Conservation (phyloP, 2,797 vertebrate species). For the Phoebastria nigripes region DNA sequence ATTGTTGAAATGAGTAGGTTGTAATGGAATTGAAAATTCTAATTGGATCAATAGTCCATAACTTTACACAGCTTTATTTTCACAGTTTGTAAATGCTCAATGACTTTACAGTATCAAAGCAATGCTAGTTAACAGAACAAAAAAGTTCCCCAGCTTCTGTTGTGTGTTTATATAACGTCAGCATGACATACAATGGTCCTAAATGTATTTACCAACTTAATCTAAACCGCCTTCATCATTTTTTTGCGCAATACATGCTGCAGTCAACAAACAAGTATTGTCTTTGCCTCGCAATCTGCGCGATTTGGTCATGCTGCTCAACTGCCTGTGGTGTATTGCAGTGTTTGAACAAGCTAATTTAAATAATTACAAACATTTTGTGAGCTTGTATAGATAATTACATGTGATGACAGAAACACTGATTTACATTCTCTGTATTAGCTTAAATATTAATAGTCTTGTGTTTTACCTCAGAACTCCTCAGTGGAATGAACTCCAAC, state of each 20-base stretch:
- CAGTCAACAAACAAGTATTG: conserved; percentile 17
- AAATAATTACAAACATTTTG: conserved; percentile 71
- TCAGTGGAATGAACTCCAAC: conserved; percentile 97
- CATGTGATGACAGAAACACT: conserved; percentile 70
- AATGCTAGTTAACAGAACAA: conserved; percentile 1
- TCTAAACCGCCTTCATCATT: conserved; percentile 12
- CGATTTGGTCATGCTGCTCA: conserved; percentile 21
- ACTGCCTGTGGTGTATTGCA: conserved; percentile 53
- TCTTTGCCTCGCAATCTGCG: not conserved
- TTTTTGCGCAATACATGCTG: not conserved
- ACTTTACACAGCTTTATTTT: conserved; percentile 58
- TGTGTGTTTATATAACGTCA: conserved; percentile 45
- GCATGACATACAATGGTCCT: not conserved
- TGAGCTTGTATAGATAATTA: conserved; percentile 71
- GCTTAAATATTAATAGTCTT: conserved; percentile 76
- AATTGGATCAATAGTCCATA: conserved; percentile 57
- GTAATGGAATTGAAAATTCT: conserved; percentile 70
- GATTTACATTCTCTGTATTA: conserved; percentile 71
- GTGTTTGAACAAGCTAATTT: conserved; percentile 68
- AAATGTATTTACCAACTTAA: not conserved
- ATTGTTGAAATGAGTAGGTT: conserved; percentile 72
- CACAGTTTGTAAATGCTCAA: conserved; percentile 29
- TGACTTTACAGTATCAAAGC: conserved; percentile 35
- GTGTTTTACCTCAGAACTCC: conserved; percentile 85
- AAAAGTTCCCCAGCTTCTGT: not conserved